phyloP scores from a whole-genome alignment of 2,113 vertebrate species.

The Plecotus auritus region DNA sequence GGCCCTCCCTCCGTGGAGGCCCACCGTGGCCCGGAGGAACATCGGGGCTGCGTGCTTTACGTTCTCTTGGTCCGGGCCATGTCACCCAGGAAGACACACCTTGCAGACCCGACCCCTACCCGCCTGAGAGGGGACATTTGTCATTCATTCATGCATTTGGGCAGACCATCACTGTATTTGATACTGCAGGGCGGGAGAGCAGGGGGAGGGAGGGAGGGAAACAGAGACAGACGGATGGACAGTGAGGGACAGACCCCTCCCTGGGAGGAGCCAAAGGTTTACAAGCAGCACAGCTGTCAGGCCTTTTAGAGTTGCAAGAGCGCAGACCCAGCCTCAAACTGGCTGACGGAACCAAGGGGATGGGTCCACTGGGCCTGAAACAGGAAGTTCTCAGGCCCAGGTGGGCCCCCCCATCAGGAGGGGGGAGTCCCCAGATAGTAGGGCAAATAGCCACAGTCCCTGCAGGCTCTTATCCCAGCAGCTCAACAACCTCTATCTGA shows the following conservation, averaged over 20 bases:
- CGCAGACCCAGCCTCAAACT: neutral
- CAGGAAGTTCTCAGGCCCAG: neutral
- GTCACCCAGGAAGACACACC: too few relatives aligned
- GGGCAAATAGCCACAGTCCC: neutral
- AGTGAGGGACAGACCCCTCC: neutral
- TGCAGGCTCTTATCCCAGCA: neutral
- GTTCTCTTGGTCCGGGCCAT: neutral
- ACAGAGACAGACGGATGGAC: neutral
- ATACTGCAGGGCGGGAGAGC: neutral
- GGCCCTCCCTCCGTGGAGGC: neutral
- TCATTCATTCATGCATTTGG: constrained; percentile 59
- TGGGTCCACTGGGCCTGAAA: neutral
- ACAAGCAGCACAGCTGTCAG: neutral
- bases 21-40: neutral
- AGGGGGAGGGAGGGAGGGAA: neutral
- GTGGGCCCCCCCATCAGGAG: neutral
- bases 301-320: neutral
- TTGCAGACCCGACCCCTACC: neutral
- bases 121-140: neutral
- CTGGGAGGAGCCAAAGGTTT: neutral
- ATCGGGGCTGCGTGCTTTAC: neutral
- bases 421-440: too few relatives aligned
- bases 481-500: neutral
- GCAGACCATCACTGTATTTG: constrained; percentile 75
- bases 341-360: neutral